These are phyloP conservation scores for Cremastinae sp. DNA, from an alignment of 2,888 invertebrate genomes.

Conservation along the genomic window DNA sequence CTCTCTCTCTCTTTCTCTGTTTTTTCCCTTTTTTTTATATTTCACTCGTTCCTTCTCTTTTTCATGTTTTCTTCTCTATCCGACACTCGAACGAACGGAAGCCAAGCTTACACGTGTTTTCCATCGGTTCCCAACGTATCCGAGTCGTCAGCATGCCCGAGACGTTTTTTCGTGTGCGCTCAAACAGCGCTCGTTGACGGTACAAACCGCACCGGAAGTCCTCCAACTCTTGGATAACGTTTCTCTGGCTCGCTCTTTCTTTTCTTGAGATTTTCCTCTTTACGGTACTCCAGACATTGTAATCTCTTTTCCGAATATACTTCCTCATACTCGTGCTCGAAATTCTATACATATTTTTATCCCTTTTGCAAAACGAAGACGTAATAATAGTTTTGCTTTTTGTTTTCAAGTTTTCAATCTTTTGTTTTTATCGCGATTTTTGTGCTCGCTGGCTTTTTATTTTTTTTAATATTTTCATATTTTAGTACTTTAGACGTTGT, in stretches of 20 bases:
- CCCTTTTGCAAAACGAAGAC: no score
- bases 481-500: no score
- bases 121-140: constrained; percentile 49
- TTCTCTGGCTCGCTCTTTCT: not conserved
- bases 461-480: no score
- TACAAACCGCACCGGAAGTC: constrained; percentile 51
- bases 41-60: not conserved
- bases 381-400: no score
- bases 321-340: constrained; percentile 9
- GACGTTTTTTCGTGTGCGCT: constrained; percentile 10
- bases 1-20: no score
- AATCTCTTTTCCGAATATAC: constrained; percentile 6
- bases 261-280: constrained; percentile 7
- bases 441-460: no score
- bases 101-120: constrained; percentile 65
- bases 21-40: no score
- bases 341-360: not conserved
- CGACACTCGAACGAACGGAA: constrained; percentile 60
- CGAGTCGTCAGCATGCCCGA: constrained; percentile 23
- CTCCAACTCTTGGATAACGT: constrained; percentile 39
- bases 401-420: no score
- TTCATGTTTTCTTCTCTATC: not conserved
- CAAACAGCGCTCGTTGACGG: constrained; percentile 36
- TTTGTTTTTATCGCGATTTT: no score
- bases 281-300: constrained; percentile 23